Evolutionary conservation across 2,888 invertebrate genomes (phyloP).

Genomic region (Lymantria dispar): DNA sequence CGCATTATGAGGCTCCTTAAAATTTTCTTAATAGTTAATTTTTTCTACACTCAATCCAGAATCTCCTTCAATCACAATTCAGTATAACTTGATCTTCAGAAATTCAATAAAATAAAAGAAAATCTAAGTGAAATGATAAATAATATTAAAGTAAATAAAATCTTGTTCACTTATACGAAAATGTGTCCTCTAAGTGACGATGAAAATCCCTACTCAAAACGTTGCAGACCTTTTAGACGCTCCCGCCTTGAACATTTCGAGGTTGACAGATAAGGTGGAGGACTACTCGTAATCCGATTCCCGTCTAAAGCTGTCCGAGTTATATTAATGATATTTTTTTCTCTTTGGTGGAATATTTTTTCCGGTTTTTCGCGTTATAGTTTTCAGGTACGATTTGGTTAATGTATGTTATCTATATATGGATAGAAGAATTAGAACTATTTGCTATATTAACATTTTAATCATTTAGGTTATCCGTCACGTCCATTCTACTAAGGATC

Average conservation of each 20-base stretch:
- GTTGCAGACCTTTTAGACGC: constrained; percentile 3
- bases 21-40: no score
- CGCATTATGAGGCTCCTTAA: no score
- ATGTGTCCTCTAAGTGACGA: constrained; percentile 9
- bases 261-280: constrained; percentile 20
- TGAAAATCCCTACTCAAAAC: constrained; percentile 19
- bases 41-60: no score
- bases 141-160: background rate
- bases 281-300: constrained; percentile 3
- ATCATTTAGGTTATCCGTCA: no score
- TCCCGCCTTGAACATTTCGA: background rate
- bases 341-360: background rate
- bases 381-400: background rate
- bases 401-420: no score
- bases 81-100: no score
- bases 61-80: no score
- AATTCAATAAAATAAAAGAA: no score
- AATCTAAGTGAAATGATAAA: background rate
- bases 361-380: background rate
- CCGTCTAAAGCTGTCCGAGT: constrained; percentile 12
- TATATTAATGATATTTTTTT: constrained; percentile 22
- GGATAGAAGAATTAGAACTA: no score
- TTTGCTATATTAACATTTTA: no score
- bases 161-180: constrained; percentile 6
- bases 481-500: no score